Base-by-base conservation (phyloP, 2,888 invertebrate genomes). In the Zonitis immaculata region DNA sequence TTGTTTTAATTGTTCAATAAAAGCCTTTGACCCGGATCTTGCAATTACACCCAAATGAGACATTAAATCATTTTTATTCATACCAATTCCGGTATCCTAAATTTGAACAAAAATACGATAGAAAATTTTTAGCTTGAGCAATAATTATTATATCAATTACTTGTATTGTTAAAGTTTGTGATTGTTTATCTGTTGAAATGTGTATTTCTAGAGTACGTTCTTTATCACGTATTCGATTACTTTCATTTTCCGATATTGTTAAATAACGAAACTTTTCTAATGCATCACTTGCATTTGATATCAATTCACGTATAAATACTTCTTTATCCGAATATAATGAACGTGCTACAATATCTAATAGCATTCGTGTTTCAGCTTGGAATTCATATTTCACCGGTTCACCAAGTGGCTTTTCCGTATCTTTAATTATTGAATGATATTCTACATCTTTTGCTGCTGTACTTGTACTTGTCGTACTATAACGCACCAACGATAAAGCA, bases 261-360 rank as follows among this genome's bases (percentile, higher is more conserved):
- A 88, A 71, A 68, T 95, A 95, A 1, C 95, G 80, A 61, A 96
- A 85, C 75, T 97, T 98, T 74, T 98, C 97, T 56, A 98, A 78
- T 11, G 97, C 97, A 83, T 98, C 97, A 74, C 95, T 96, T 0
- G 95, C 91, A 78, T 98, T 98, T 0, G 97, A 97, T 60, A 98
- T 92, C 32, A 98, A 77, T 75, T 98, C 97, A 61, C 97, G 82
- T 9, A 98, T 86, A 72, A 98, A 98, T 7, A 98, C 95, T 81
- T 98, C 97, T 77, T 95, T 96, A 66, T 98, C 96, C 0, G 97
- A 97, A 76, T 98, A 98, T 30, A 98, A 78, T 1, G 97, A 97
- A 70, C 93, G 88, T 1, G 98, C 98, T 1, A 98, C 98, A 75
- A 98, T 98, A 73, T 98, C 95, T 45, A 98, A 77, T 35, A 98